Evolutionary conservation across 2,797 vertebrate genomes (phyloP), one percentile per base, ranked within the genome.

Genomic region (Hoplostethus mediterraneus): DNA sequence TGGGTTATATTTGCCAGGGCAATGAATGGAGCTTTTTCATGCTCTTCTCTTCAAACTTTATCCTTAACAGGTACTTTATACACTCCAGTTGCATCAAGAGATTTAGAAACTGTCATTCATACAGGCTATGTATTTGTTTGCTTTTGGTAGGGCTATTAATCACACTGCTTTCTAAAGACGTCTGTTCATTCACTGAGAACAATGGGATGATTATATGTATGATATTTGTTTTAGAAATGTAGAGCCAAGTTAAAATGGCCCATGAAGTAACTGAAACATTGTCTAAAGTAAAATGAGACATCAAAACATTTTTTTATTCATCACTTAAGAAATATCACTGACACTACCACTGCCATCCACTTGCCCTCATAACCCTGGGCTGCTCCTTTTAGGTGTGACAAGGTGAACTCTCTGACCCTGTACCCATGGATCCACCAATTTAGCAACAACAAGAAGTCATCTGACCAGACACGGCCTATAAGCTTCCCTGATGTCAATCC

Each of bases 11-110:
- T 79, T 99, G 98, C 93, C 98, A 99, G 92, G 98, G 98, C 92
- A 99, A 99, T 66, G 98, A 99, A 91, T 99, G 97, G 97, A 99
- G 98, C 92, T 97, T 99, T 95, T 99, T 98, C 94, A 99, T 99
- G 98, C 97, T 99, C 82, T 99, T 99, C 95, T 98, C 97, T 85
- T 99, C 98, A 83, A 97, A 99, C 95, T 99, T 97, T 94, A 95
- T 99, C 86, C 96, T 99, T 63, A 99, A 99, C 93, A 99, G 98
- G 98, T 99, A 97, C 74, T 11, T 52, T 38, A 30, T 9, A 57
- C 68, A 49, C 31, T 77, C 0, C 14, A 45, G 31, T 36, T 62
- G 4, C 3, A 10, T 58, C 47, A 54, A n/a, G 58, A 74, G 17
- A 59, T 21, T 6, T 30, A n/a, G 5, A 5, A 1, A 51, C 21